Evolutionary conservation across 2,113 vertebrate genomes (phyloP).

Genomic region (Isichthys henryi): DNA sequence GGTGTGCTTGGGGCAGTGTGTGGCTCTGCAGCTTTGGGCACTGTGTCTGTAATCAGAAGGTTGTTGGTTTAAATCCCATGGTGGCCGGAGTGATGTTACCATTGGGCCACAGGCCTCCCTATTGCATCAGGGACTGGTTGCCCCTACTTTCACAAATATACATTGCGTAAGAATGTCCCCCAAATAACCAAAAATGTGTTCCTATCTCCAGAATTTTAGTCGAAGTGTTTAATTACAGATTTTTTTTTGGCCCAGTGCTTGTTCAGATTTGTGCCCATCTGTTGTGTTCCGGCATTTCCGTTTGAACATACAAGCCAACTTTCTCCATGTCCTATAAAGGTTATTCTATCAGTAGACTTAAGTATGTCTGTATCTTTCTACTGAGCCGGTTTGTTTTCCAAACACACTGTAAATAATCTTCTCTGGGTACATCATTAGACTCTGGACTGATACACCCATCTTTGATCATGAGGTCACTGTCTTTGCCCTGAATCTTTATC

Average conservation of each 20-base stretch:
- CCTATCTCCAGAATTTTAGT: not conserved
- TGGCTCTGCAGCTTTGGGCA: not conserved
- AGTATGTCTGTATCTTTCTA: not conserved
- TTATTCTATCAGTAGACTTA: not conserved
- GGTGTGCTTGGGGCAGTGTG: not conserved
- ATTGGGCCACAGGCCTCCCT: not conserved
- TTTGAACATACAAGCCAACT: not conserved
- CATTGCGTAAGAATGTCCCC: not conserved
- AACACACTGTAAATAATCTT: not conserved
- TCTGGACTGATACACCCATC: not conserved
- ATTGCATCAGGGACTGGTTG: not conserved
- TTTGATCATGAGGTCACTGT: not conserved
- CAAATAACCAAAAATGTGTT: not conserved
- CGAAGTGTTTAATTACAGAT: not conserved
- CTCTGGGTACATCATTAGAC: not conserved
- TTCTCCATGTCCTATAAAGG: not conserved
- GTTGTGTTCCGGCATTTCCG: not conserved
- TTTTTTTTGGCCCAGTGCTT: not conserved
- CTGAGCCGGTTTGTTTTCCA: not conserved
- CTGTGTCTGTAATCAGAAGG: not conserved
- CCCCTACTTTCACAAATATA: not conserved
- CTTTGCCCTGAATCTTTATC: not conserved
- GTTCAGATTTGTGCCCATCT: not conserved
- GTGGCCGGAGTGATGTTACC: not conserved
- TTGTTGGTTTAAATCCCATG: not conserved